Evolutionary conservation across 1,140 invertebrate species (phyloP).

Genomic region (Caenorhabditis inopinata): DNA sequence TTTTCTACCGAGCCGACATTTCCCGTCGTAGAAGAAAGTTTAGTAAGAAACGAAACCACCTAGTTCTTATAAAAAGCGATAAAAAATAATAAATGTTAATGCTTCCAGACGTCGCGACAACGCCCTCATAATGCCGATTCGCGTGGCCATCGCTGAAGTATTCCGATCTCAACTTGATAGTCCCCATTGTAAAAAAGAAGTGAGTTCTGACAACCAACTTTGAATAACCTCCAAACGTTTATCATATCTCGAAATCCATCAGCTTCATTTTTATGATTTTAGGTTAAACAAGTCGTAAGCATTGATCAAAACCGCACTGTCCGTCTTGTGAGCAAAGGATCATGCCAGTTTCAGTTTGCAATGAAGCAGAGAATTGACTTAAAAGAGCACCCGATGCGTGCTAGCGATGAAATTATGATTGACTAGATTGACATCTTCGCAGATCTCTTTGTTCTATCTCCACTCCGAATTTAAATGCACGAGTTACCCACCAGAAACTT

Average conservation of each 20-base stretch:
- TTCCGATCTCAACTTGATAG: slow-evolving; percentile 45
- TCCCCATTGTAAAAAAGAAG: slow-evolving; percentile 51
- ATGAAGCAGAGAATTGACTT: slow-evolving; percentile 62
- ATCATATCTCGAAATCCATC: no score
- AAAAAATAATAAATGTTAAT: not conserved
- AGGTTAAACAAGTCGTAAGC: slow-evolving; percentile 49
- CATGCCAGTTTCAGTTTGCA: slow-evolving; percentile 64
- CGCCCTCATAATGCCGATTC: slow-evolving; percentile 59
- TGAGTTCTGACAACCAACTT: no score
- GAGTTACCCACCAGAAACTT: slow-evolving; percentile 13
- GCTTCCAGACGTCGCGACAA: slow-evolving; percentile 57
- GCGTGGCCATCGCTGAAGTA: slow-evolving; percentile 56
- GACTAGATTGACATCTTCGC: slow-evolving; percentile 6
- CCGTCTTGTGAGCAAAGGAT: slow-evolving; percentile 58
- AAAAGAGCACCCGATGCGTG: slow-evolving; percentile 51
- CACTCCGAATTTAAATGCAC: slow-evolving; percentile 1
- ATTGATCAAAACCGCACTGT: slow-evolving; percentile 54
- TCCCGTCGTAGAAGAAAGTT: no score
- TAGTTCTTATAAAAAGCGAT: no score
- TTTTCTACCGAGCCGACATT: no score
- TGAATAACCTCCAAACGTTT: no score
- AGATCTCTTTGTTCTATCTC: not conserved
- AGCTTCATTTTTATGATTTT: no score
- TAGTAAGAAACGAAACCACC: no score
- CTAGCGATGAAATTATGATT: slow-evolving; percentile 41